phyloP scores from a whole-genome alignment of 2,797 vertebrate species.

The Lophius americanus region DNA sequence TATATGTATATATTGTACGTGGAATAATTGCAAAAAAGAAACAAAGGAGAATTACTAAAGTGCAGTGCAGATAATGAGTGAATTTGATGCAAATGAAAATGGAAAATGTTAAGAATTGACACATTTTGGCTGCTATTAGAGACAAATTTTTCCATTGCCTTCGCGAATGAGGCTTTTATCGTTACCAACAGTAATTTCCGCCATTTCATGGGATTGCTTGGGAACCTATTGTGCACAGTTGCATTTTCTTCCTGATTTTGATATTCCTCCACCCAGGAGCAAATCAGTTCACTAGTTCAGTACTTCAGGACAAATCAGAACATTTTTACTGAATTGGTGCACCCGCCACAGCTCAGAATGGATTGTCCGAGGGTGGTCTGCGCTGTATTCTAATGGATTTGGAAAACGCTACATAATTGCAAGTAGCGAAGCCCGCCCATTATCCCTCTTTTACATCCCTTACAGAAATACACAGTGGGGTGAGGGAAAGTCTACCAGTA shows the following conservation, averaged over 20 bases:
- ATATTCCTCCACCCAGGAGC: conserved; percentile 56
- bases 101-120: conserved; percentile 59
- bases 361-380: conserved; percentile 66
- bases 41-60: conserved; percentile 56
- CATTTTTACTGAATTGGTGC: conserved; percentile 44
- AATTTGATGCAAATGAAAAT: conserved; percentile 74
- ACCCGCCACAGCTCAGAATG: conserved; percentile 63
- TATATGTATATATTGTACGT: conserved; percentile 39
- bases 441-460: conserved; percentile 66
- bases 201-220: conserved; percentile 49
- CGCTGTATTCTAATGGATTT: conserved; percentile 50
- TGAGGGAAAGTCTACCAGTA: conserved; percentile 70
- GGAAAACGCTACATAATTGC: conserved; percentile 71
- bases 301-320: conserved; percentile 67
- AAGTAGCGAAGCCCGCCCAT: conserved; percentile 54
- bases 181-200: conserved; percentile 65
- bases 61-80: conserved; percentile 60
- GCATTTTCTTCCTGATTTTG: conserved; percentile 60
- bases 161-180: conserved; percentile 59
- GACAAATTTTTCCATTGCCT: conserved; percentile 41
- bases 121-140: conserved; percentile 58
- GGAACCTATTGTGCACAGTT: conserved; percentile 51
- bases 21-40: conserved; percentile 52
- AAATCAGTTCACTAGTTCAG: conserved; percentile 69
- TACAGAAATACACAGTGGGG: conserved; percentile 63